Evolutionary conservation across 1,140 invertebrate species (phyloP), one percentile per base, ranked within the genome.

Genomic region (Leptinotarsa defecta): DNA sequence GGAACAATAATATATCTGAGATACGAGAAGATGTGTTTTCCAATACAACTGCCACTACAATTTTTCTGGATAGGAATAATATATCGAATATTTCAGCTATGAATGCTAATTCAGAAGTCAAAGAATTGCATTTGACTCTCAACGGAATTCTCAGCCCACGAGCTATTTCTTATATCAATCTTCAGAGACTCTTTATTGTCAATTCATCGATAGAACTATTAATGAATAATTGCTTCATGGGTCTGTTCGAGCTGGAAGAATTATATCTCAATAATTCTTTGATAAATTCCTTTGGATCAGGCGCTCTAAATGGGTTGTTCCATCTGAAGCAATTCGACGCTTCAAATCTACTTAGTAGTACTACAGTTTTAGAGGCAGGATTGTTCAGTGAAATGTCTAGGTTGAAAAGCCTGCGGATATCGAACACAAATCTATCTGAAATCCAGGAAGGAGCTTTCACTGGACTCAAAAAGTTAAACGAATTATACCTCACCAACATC

Each of bases 271-370:
- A n/a, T 19, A 13, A 52, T 67, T 67, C 64, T 3, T n/a, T 15
- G 4, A 20, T 49, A 17, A 17, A 13, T 20, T 49, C 43, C 24
- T n/a, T 49, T 48, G 68, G 15, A 22, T 1, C 48, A 19, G 68
- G 68, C 20, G 68, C 68, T 57, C 17, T 70, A 49, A 70, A 70
- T 48, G 48, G 48, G 6, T 48, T 70, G 27, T 70, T 70, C 48
- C 27, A 70, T 19, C 20, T 70, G 20, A 24, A 70, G 49, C 19
- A 17, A n/a, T 22, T 70, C 11, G 68, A 70, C 48, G 43, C 68
- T 8, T 19, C 27, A n/a, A 20, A 48, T 48, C 20, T 70, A 13
- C 49, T 70, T 24, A 49, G 49, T 20, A 20, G 49, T 13, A 70
- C 17, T 19, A 70, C 48, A 6, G 19, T 24, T 48, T 70, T 70